These are phyloP conservation scores for Tinea semifulvella DNA, from an alignment of 2,888 invertebrate species.

Conservation along the genomic window DNA sequence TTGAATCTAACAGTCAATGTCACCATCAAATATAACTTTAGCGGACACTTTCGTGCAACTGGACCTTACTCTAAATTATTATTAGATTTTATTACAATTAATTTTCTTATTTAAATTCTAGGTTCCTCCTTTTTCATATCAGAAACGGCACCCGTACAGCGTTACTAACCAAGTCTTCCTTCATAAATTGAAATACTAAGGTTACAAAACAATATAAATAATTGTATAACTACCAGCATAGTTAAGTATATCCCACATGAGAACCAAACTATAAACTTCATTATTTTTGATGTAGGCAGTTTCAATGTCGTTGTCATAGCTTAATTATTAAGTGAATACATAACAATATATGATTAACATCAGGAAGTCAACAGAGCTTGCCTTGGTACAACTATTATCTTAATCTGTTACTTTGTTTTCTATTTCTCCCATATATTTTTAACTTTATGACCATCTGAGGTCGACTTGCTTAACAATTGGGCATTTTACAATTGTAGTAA, in stretches of 20 bases:
- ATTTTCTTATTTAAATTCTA: too few species aligned
- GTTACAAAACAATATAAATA: too few species aligned
- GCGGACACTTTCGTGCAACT: too few species aligned
- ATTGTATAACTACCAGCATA: too few species aligned
- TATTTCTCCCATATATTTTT: not conserved
- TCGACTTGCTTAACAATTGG: conserved; percentile 6
- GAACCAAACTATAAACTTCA: conserved; percentile 3
- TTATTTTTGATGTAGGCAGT: not conserved
- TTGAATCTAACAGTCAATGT: too few species aligned
- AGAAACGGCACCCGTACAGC: too few species aligned
- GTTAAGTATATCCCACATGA: conserved; percentile 1
- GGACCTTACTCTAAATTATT: too few species aligned
- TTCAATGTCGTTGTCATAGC: conserved; percentile 10
- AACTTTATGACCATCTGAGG: conserved; percentile 1
- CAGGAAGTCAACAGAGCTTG: conserved; percentile 6
- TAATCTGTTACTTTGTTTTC: conserved; percentile 2
- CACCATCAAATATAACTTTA: too few species aligned
- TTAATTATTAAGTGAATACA: conserved; percentile 7
- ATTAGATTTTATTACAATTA: too few species aligned
- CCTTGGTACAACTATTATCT: conserved; percentile 3
- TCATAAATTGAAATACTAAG: too few species aligned
- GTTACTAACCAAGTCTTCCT: too few species aligned
- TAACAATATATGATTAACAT: conserved; percentile 4
- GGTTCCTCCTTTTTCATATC: too few species aligned
- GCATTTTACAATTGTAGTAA: not conserved